Conservation (phyloP, 2,113 vertebrate genomes). For the Zosterops lateralis region DNA sequence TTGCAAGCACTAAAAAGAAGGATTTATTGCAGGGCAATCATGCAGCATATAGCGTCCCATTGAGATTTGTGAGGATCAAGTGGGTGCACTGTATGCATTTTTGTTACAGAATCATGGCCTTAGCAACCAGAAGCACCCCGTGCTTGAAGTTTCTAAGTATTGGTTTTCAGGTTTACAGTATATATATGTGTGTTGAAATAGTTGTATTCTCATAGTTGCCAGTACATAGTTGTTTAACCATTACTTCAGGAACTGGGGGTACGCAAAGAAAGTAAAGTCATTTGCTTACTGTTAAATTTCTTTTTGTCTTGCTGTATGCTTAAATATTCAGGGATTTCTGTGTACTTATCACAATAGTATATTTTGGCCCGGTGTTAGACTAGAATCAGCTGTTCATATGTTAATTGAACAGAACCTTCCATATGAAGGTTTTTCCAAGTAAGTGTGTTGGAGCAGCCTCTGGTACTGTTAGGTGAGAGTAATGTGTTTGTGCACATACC, state of each 20-base stretch:
- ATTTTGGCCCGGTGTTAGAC: background rate
- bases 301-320: background rate
- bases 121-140: background rate
- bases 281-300: background rate
- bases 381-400: background rate
- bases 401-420: background rate
- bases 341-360: background rate
- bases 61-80: background rate
- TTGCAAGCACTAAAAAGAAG: background rate
- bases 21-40: background rate
- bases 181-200: background rate
- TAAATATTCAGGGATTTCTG: constrained; percentile 5
- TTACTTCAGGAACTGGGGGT: background rate
- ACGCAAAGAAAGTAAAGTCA: background rate
- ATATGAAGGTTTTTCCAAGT: background rate
- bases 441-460: background rate
- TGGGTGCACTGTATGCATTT: background rate
- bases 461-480: background rate
- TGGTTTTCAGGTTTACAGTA: background rate
- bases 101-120: background rate
- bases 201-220: background rate
- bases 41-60: background rate
- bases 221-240: background rate
- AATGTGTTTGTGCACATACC: background rate
- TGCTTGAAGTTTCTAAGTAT: background rate